Percentiles rank a stretch among this genome's conserved stretches.
phyloP scores from a whole-genome alignment of 2,113 vertebrate species.

The Planiliza haematocheilus region DNA sequence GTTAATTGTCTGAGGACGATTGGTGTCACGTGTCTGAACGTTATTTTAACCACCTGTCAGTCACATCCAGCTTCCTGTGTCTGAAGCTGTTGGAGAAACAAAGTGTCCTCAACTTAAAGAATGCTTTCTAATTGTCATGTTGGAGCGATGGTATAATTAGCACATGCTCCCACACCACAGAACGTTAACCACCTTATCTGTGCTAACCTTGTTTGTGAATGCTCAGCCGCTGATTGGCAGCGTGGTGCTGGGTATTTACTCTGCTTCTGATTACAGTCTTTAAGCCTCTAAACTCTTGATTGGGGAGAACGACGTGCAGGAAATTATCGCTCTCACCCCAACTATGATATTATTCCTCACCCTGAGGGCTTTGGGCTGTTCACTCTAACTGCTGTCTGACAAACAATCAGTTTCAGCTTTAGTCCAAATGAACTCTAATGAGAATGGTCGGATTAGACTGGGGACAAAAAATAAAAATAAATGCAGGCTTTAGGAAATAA shows the following conservation, averaged over 20 bases:
- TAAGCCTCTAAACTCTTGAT: conserved; percentile 20
- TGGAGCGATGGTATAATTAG: neutral
- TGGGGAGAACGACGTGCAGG: conserved; percentile 19
- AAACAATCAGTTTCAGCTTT: conserved; percentile 34
- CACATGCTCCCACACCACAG: neutral
- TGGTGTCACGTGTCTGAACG: conserved; percentile 27
- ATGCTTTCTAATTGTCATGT: neutral
- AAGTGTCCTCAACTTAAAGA: too few relatives aligned
- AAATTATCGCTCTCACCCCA: conserved; percentile 13
- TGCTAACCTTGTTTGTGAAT: conserved; percentile 24
- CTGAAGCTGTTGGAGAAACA: too few relatives aligned
- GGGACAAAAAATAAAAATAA: neutral
- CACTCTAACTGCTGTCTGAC: neutral
- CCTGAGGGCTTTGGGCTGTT: neutral
- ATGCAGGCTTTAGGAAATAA: neutral
- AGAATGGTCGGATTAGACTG: conserved; percentile 26
- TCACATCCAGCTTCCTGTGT: neutral
- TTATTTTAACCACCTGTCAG: conserved; percentile 16
- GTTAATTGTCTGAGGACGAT: conserved; percentile 8
- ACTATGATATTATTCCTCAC: conserved; percentile 29
- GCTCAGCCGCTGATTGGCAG: conserved; percentile 34
- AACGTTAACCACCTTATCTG: conserved; percentile 1
- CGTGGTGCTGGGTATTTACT: conserved; percentile 5
- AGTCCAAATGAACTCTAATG: conserved; percentile 19
- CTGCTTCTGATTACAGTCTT: conserved; percentile 33